phyloP scores from a whole-genome alignment of 35 echinoderm and acorn worm genomes.

The Holothuria glaberrima region DNA sequence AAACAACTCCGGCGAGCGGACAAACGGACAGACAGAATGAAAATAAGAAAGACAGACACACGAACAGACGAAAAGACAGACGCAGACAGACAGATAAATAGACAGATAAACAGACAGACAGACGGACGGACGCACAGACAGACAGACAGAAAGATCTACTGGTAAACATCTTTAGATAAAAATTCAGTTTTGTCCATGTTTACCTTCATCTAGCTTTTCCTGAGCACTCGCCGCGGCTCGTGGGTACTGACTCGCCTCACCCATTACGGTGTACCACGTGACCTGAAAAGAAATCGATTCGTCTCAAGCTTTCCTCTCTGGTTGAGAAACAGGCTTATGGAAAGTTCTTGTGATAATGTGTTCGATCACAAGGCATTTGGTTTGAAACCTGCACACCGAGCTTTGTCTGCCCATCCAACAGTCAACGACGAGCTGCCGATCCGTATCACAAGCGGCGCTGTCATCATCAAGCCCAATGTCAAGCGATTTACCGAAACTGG shows the following conservation, averaged over 20 bases:
- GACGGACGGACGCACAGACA: no score
- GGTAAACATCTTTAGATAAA: no score
- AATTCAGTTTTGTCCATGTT: neutral
- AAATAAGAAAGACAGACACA: no score
- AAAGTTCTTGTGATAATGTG: neutral
- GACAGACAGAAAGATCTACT: neutral
- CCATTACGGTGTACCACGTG: conserved; percentile 55
- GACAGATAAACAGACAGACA: no score
- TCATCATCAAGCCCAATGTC: conserved; percentile 74
- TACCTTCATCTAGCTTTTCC: conserved; percentile 63
- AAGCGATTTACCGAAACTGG: conserved; percentile 69
- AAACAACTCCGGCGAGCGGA: no score
- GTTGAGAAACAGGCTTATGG: neutral
- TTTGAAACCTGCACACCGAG: conserved; percentile 25
- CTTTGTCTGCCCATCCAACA: conserved; percentile 45
- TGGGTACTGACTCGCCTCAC: conserved; percentile 61
- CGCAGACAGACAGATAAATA: no score
- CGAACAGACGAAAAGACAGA: no score
- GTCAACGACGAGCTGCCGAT: conserved; percentile 76
- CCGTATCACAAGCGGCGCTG: conserved; percentile 59
- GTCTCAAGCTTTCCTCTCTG: neutral
- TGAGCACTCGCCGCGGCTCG: conserved; percentile 73
- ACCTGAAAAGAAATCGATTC: conserved; percentile 31
- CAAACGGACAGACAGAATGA: no score
- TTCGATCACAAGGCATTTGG: conserved; percentile 58